Conservation (phyloP, 2,888 invertebrate species). For the Tineola bisselliella region DNA sequence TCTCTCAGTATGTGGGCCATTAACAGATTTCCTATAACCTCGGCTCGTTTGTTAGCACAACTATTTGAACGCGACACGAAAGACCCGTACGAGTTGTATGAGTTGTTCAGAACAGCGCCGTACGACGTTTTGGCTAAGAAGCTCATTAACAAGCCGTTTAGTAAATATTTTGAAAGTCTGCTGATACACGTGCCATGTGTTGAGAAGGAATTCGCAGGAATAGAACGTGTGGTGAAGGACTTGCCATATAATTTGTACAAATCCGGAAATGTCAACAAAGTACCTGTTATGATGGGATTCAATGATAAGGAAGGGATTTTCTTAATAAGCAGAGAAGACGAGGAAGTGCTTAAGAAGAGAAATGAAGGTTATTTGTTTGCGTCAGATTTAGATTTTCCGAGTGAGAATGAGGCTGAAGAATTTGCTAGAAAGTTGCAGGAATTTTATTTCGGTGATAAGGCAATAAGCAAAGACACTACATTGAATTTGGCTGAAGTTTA, state of each 20-base stretch:
- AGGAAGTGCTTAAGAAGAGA: slow-evolving; percentile 30
- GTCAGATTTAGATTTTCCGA: slow-evolving; percentile 42
- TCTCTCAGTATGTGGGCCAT: slow-evolving; percentile 46
- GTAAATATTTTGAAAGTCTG: slow-evolving; percentile 45
- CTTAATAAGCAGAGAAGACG: slow-evolving; percentile 25
- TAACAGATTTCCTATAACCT: slow-evolving; percentile 42
- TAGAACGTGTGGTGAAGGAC: slow-evolving; percentile 42
- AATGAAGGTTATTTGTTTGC: slow-evolving; percentile 43
- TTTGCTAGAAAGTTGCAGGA: slow-evolving; percentile 34
- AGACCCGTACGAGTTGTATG: slow-evolving; percentile 42
- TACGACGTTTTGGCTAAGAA: slow-evolving; percentile 31
- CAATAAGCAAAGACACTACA: slow-evolving; percentile 39
- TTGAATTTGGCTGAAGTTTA: slow-evolving; percentile 42
- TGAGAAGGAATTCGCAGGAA: slow-evolving; percentile 37
- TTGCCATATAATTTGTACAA: slow-evolving; percentile 45
- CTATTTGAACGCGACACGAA: slow-evolving; percentile 36
- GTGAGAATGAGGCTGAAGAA: slow-evolving; percentile 32
- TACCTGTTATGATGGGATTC: slow-evolving; percentile 39
- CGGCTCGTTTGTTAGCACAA: slow-evolving; percentile 44
- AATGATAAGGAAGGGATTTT: slow-evolving; percentile 47
- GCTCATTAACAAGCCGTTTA: slow-evolving; percentile 32
- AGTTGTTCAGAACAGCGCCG: slow-evolving; percentile 35
- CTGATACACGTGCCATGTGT: slow-evolving; percentile 48
- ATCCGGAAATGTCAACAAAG: slow-evolving; percentile 23
- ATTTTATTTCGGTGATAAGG: slow-evolving; percentile 55